Percentiles rank a stretch among this genome's conserved stretches.
phyloP scores from a whole-genome alignment of 2,888 invertebrate species.

The Neoascia interrupta region DNA sequence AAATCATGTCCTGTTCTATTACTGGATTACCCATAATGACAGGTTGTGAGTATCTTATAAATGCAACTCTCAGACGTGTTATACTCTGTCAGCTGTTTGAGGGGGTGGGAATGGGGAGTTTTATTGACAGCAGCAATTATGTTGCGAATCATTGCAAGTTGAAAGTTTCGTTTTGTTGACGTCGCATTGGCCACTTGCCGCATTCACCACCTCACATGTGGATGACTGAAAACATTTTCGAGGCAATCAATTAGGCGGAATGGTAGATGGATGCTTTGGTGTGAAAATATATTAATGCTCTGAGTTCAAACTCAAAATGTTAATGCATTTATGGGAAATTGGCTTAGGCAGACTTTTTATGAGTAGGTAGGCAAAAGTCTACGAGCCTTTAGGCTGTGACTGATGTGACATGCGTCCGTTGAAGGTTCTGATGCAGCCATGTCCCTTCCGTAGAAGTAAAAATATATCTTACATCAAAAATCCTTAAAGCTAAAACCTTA shows the following conservation, averaged over 20 bases:
- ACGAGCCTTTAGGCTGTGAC: too few species aligned
- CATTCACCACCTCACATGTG: slow-evolving; percentile 16
- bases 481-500: too few species aligned
- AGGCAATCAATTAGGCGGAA: slow-evolving; percentile 57
- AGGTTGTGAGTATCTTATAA: slow-evolving; percentile 66
- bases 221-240: slow-evolving; percentile 56
- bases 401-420: too few species aligned
- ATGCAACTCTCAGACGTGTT: slow-evolving; percentile 41
- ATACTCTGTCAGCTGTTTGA: slow-evolving; percentile 21
- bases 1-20: slow-evolving; percentile 66
- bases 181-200: slow-evolving; percentile 64
- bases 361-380: too few species aligned
- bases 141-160: slow-evolving; percentile 46
- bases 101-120: slow-evolving; percentile 24
- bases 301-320: slow-evolving; percentile 49
- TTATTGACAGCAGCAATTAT: slow-evolving; percentile 69
- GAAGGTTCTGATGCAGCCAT: too few species aligned
- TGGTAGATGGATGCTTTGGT: slow-evolving; percentile 9
- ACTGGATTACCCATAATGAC: slow-evolving; percentile 71
- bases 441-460: too few species aligned
- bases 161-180: slow-evolving; percentile 55
- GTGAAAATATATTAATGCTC: neutral
- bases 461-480: too few species aligned
- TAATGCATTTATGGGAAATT: slow-evolving; percentile 63
- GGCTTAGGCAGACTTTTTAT: slow-evolving; percentile 15